Conservation (phyloP, 2,113 vertebrate genomes). For the Etia nguti region DNA sequence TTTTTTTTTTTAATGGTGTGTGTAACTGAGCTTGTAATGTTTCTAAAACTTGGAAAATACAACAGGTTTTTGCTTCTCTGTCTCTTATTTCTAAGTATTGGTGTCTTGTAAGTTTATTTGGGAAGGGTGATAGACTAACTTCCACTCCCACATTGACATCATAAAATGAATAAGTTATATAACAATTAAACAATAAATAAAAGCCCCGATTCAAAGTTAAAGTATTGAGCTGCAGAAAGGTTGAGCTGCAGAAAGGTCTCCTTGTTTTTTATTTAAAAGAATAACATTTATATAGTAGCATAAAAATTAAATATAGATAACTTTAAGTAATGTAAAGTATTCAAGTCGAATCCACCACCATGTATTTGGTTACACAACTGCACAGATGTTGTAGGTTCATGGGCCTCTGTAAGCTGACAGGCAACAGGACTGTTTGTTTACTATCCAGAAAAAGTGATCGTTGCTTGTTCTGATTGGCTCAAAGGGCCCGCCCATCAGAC, state of each 20-base stretch:
- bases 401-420: not conserved
- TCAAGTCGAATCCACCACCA: not conserved
- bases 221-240: not conserved
- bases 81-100: not conserved
- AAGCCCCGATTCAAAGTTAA: not conserved
- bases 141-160: not conserved
- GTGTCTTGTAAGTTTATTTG: not conserved
- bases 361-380: not conserved
- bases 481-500: not conserved
- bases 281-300: not conserved
- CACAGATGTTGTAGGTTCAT: not conserved
- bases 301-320: not conserved
- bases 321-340: not conserved
- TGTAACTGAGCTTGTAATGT: not conserved
- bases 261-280: not conserved
- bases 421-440: conserved; percentile 52
- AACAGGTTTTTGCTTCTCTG: not conserved
- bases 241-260: not conserved
- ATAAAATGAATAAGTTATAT: not conserved
- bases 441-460: not conserved
- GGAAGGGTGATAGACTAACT: not conserved
- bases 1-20: not conserved
- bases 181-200: not conserved
- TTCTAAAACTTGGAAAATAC: not conserved
- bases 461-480: conserved; percentile 8